Conservation (phyloP, 2,888 invertebrate species). For the Ennomos fuscantarius region DNA sequence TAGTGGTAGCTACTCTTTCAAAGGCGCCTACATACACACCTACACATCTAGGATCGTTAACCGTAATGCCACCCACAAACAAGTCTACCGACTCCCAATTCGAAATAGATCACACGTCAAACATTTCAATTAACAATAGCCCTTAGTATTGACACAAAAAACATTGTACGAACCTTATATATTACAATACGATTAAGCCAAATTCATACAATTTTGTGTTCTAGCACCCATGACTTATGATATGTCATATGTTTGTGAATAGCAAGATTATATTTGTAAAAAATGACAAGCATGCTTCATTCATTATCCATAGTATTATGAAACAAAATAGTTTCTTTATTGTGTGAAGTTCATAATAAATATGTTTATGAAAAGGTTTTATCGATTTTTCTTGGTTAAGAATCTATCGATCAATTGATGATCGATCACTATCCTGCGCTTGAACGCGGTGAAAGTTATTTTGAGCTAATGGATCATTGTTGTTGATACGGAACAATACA, state of each 20-base stretch:
- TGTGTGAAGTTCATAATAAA: conserved; percentile 46
- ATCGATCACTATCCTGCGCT: conserved; percentile 56
- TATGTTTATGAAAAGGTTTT: conserved; percentile 45
- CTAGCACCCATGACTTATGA: conserved; percentile 14
- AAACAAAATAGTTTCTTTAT: conserved; percentile 48
- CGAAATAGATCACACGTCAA: conserved; percentile 59
- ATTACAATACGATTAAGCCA: conserved; percentile 5
- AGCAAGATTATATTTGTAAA: conserved; percentile 24
- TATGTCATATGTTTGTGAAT: background rate
- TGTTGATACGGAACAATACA: conserved; percentile 29
- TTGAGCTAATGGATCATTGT: conserved; percentile 43
- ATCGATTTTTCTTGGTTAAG: conserved; percentile 43
- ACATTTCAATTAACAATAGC: conserved; percentile 68
- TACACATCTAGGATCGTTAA: conserved; percentile 22
- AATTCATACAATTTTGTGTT: conserved; percentile 23
- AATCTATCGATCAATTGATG: conserved; percentile 56
- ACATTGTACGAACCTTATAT: conserved; percentile 22
- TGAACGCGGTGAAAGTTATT: conserved; percentile 57
- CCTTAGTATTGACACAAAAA: conserved; percentile 51
- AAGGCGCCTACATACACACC: conserved; percentile 39
- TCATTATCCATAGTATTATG: conserved; percentile 46
- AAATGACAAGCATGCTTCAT: conserved; percentile 43
- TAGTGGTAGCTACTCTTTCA: conserved; percentile 4
- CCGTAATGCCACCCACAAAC: conserved; percentile 54
- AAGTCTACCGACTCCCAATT: conserved; percentile 42